phyloP scores from a whole-genome alignment of 2,113 vertebrate genomes.

The Corythoichthys haematopterus region DNA sequence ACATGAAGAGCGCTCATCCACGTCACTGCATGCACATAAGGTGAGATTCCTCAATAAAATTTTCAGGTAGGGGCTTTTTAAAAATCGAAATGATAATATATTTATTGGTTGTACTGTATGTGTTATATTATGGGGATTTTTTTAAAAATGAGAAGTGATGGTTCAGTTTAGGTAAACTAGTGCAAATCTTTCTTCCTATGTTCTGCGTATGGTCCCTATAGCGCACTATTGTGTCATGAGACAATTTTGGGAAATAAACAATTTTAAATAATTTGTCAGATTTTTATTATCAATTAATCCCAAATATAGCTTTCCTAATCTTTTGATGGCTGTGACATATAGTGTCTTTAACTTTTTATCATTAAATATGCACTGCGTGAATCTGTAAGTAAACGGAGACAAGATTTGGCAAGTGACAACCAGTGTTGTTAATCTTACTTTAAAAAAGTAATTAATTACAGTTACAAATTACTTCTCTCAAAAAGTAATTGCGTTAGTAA shows the following conservation, averaged over 20 bases:
- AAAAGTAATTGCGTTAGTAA: too few species aligned
- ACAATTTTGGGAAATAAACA: not conserved
- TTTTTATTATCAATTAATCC: not conserved
- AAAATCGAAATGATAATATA: not conserved
- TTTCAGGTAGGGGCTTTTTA: slow-evolving; percentile 27
- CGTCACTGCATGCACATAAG: slow-evolving; percentile 20
- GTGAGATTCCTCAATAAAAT: slow-evolving; percentile 30
- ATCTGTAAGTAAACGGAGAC: too few species aligned
- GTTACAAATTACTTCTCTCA: too few species aligned
- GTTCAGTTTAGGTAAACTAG: not conserved
- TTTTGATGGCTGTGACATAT: too few species aligned
- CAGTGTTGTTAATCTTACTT: too few species aligned
- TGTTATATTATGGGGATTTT: not conserved
- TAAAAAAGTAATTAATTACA: too few species aligned
- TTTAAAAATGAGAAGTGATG: not conserved
- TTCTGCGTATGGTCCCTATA: not conserved
- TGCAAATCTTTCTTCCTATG: not conserved
- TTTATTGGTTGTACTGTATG: not conserved
- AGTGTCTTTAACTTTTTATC: too few species aligned
- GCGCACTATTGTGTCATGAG: not conserved
- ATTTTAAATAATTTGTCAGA: not conserved
- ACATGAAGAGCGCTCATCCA: slow-evolving; percentile 32
- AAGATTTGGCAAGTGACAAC: too few species aligned
- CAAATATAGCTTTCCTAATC: too few species aligned
- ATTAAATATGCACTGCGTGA: too few species aligned